A percentile compares a stretch with the other conserved stretches of the same genome.
Evolutionary conservation across 2,888 invertebrate species (phyloP).

Genomic region (Lacanobia wlatinum): DNA sequence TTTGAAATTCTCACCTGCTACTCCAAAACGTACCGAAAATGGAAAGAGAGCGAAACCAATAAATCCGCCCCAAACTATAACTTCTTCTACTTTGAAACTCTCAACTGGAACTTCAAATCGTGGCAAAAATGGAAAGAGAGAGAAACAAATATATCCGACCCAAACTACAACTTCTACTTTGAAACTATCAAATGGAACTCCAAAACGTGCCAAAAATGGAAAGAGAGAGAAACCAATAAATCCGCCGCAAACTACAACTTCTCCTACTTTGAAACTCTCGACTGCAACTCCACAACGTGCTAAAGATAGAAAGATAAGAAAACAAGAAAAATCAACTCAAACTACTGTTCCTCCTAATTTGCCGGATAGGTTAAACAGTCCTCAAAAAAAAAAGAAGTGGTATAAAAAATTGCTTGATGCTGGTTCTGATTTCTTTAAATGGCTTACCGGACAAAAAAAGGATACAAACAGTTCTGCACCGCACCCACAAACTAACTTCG

Average conservation of each 20-base stretch:
- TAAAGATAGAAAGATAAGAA: no score
- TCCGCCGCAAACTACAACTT: background rate
- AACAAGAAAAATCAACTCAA: no score
- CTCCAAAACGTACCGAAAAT: background rate
- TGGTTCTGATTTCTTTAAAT: no score
- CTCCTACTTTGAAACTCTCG: background rate
- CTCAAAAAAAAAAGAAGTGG: no score
- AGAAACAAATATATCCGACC: background rate
- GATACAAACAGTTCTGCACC: no score
- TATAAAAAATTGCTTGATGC: no score
- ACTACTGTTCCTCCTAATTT: background rate
- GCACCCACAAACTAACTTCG: no score
- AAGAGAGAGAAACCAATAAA: background rate
- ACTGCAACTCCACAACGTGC: no score
- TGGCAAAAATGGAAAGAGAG: background rate
- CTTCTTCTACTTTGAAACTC: background rate
- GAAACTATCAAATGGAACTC: background rate
- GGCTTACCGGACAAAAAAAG: no score
- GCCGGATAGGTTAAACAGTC: no score
- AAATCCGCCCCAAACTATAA: background rate
- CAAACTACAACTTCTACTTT: slow-evolving; percentile 1
- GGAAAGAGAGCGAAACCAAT: background rate
- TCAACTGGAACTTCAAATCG: background rate
- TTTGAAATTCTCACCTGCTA: background rate
- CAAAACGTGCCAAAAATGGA: background rate